Evolutionary conservation across 1,140 invertebrate species (phyloP).

Genomic region (Liolophura sinensis): DNA sequence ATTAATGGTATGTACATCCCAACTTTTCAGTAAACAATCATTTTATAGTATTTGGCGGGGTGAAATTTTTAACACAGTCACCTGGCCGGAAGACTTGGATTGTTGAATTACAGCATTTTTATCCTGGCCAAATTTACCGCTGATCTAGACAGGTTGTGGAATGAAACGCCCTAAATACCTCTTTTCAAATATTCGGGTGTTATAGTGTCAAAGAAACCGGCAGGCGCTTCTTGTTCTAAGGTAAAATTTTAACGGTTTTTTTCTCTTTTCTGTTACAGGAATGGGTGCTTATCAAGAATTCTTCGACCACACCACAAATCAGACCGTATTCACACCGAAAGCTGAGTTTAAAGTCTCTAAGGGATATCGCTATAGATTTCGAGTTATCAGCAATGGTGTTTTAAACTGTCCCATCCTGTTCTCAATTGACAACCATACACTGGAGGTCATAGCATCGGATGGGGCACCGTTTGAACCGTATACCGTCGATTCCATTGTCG

Average conservation of each 20-base stretch:
- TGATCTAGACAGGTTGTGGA: neutral
- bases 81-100: neutral
- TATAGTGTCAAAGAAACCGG: too few species aligned
- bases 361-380: conserved; percentile 72
- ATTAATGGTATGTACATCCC: conserved; percentile 68
- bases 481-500: conserved; percentile 61
- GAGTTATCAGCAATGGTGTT: conserved; percentile 82
- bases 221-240: too few species aligned
- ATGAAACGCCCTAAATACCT: neutral
- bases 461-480: conserved; percentile 77
- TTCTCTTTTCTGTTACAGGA: conserved; percentile 8
- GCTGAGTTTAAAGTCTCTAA: conserved; percentile 25
- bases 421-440: conserved; percentile 77
- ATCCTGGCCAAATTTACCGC: conserved; percentile 2
- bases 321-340: conserved; percentile 21
- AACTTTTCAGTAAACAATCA: neutral
- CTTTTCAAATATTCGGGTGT: conserved; percentile 66
- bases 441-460: conserved; percentile 77
- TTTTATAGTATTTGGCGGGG: conserved; percentile 6
- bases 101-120: conserved; percentile 1
- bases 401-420: conserved; percentile 80
- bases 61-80: conserved; percentile 7
- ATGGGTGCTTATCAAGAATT: conserved; percentile 12
- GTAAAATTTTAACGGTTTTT: too few species aligned
- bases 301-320: conserved; percentile 1